Conservation (phyloP, 2,113 vertebrate genomes). For the Pelobates fuscus region DNA sequence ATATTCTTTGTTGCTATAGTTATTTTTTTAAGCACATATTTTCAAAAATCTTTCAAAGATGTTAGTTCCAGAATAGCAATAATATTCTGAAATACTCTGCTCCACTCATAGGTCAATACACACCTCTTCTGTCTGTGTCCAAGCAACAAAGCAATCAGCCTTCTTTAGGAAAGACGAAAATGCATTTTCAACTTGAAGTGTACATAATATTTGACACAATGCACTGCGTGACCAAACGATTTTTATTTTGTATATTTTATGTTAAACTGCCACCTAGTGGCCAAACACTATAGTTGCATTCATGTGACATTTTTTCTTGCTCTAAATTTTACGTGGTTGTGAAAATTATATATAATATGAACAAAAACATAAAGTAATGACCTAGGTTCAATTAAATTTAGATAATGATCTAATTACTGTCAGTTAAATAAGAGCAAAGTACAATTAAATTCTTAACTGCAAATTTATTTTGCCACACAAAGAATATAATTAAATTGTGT, state of each 20-base stretch:
- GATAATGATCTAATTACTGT: slow-evolving; percentile 51
- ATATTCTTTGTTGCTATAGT: slow-evolving; percentile 27
- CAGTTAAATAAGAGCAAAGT: slow-evolving; percentile 45
- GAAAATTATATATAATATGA: slow-evolving; percentile 50
- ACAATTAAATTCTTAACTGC: slow-evolving; percentile 49
- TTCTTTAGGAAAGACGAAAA: slow-evolving; percentile 11
- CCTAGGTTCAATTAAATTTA: slow-evolving; percentile 47
- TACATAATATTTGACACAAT: neutral
- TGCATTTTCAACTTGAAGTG: neutral
- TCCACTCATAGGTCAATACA: slow-evolving; percentile 30
- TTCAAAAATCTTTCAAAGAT: slow-evolving; percentile 26
- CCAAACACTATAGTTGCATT: neutral
- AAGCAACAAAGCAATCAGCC: slow-evolving; percentile 44
- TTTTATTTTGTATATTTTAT: slow-evolving; percentile 5
- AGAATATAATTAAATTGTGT: slow-evolving; percentile 52
- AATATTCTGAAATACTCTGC: slow-evolving; percentile 36
- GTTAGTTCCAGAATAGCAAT: slow-evolving; percentile 22
- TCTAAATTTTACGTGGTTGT: slow-evolving; percentile 21
- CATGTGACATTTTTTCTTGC: neutral
- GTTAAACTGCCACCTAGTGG: slow-evolving; percentile 35
- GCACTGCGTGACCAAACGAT: no score
- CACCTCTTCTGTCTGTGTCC: slow-evolving; percentile 40
- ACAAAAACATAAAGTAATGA: slow-evolving; percentile 45
- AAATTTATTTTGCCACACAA: slow-evolving; percentile 47
- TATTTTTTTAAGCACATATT: slow-evolving; percentile 25